Base-by-base conservation (phyloP, 2,113 vertebrate genomes). In the Raphicerus campestris region DNA sequence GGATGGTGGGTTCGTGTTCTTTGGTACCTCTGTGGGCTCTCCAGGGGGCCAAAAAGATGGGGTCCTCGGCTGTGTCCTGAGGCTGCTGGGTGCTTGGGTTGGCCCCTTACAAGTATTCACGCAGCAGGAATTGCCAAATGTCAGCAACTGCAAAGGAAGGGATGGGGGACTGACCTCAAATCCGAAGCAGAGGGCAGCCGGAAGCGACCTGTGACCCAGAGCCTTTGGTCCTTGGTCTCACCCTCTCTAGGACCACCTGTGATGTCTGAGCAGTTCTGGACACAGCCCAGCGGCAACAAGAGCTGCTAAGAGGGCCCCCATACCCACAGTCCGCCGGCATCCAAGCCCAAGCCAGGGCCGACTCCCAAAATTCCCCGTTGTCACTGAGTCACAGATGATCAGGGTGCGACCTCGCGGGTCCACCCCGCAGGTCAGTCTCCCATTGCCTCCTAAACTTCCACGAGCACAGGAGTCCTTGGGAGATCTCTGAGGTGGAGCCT, bases 191-290 rank as follows among this genome's bases (percentile, higher is more conserved):
- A 45, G 32, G n/a, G 75, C 8, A 2, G 10, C 19, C 1, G 0
- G 45, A 47, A 55, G 45, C 10, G 11, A 51, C 39, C 26, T 53
- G 17, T 2, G 4, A 20, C 30, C 39, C 11, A 0, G 51, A 87
- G 58, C 53, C 47, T 51, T 26, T 3, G 35, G 55, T 55, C 61
- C n/a, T 84, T 17, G 45, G 8, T 7, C 51, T 45, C 20, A 49
- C 80, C n/a, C 35, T 96, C 89, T 51, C 30, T 30, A 42, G 75
- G 89, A 55, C 93, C 95, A 70, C 73, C 92, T 70, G 92, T 90
- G 96, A 96, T 75, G 32, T 90, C 70, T 53, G 84, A 45, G 26
- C 30, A 16, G 61, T 32, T 47, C 49, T 19, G 47, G 30, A 39
- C 66, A 39, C 17, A 39, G 89, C 77, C 35, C 61, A 20, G 75